Evolutionary conservation across 2,888 invertebrate species (phyloP).

Genomic region (Agrotis exclamationis): DNA sequence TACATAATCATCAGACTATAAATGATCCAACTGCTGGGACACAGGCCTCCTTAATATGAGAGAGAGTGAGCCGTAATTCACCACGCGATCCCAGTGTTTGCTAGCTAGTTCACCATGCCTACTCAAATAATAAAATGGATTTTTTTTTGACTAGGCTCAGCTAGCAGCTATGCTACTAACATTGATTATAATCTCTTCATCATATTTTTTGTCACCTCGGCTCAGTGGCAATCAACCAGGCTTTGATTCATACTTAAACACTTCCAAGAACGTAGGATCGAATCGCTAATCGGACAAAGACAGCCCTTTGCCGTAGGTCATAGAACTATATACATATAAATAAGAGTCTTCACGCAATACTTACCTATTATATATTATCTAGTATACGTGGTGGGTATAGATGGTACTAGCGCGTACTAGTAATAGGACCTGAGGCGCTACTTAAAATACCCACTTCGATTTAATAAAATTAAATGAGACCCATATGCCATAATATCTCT

Average conservation of each 20-base stretch:
- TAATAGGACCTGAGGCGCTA: neutral
- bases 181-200: conserved; percentile 6
- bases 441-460: too few relatives aligned
- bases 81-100: too few relatives aligned
- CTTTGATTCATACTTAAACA: conserved; percentile 17
- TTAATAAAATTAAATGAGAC: too few relatives aligned
- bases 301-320: conserved; percentile 18
- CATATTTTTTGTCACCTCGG: conserved; percentile 14
- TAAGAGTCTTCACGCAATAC: conserved; percentile 1
- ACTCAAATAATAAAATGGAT: too few relatives aligned
- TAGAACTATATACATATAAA: conserved; percentile 5
- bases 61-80: too few relatives aligned
- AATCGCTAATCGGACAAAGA: conserved; percentile 6
- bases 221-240: conserved; percentile 8
- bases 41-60: too few relatives aligned
- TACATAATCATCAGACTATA: too few relatives aligned
- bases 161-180: neutral
- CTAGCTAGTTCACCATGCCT: too few relatives aligned
- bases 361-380: conserved; percentile 17
- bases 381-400: neutral
- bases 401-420: neutral
- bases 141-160: neutral
- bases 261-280: conserved; percentile 8
- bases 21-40: too few relatives aligned
- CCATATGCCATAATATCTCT: too few relatives aligned